Base-by-base conservation (phyloP, 1,140 invertebrate genomes). In the Atta texana region DNA sequence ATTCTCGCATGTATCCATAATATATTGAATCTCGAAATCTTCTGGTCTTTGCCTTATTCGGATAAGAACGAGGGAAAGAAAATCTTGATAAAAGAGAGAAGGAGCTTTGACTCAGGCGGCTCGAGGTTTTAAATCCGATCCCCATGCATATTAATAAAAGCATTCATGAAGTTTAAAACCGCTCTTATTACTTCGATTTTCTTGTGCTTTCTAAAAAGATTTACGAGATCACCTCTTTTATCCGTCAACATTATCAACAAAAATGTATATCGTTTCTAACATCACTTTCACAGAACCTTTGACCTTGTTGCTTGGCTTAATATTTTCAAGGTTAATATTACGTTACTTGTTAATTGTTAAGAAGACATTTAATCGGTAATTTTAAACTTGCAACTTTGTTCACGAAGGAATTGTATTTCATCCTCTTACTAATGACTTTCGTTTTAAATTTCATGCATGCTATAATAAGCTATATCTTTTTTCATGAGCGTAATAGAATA, bases 91-190 rank as follows among this genome's bases (percentile, higher is more conserved):
- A 64, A 53, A 16, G 75, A 69, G 77, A 84, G 63, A 66, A 82
- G 51, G 44, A 76, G 44, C 21, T 90, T 74, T 53, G 66, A 31
- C 31, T 87, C 76, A 68, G 85, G 85, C 66, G 88, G 82, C 77
- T 82, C 75, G 86, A 92, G 91, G 89, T 80, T 93, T 92, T 92
- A 92, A 93, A 94, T 94, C 93, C 94, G 93, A 94, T 94, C 93
- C 64, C 39, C 90, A 93, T 88, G 92, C 91, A 90, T 93, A 94
- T 94, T 94, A 94, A 94, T 94, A 93, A 94, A 93, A 94, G 93
- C 92, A 94, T 94, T 94, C 93, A 90, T 93, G 92, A 91, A 94
- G 93, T 93, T 94, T 94, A 93, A 24, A 93, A 92, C 88, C 92
- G 93, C 90, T 93, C 89, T 94, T 94, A 94, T 94, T 94, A 94